Evolutionary conservation across 2,888 invertebrate genomes (phyloP), one percentile per base, ranked within the genome.

Genomic region (Cyrtodaria siliqua): DNA sequence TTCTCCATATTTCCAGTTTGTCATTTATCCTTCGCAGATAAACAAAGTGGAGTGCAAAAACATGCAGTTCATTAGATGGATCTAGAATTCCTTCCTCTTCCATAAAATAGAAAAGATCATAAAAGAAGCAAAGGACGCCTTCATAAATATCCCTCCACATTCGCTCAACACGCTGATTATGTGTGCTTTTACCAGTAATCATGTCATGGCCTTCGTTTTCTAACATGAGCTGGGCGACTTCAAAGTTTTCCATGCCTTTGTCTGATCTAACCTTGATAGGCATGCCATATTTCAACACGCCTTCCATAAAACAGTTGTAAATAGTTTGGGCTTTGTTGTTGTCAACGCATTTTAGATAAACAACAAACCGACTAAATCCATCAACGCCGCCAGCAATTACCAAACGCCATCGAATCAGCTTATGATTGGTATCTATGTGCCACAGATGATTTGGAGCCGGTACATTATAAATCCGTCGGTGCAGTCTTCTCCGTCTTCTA

Each of bases 361-460:
- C 56, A 2, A 71, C 23, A 14, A 71, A 26, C 2, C 75, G 57
- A 29, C 75, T 71, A 40, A 79, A 79, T n/a, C 67, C 74, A 66
- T 79, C 79, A n/a, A 74, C 47, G 2, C 74, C 79, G 6, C 73
- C 79, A 24, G 42, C 38, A 42, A 79, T 74, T 18, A 79, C 57
- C 29, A 79, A 79, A 52, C 63, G 59, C 74, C 70, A 79, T 56
- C 70, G 60, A 23, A 79, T 79, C n/a, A 79, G 42, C 57, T 70
- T 79, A 47, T 74, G 74, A 27, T 79, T 79, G 1, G 61, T 79
- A 44, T 79, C 79, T 18, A 79, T 27, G 53, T 79, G 79, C 70
- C 74, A 74, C n/a, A 74, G 29, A 50, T 69, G 61, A 55, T 79
- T 79, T 26, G 67, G 62, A 23, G 29, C 68, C 1, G 26, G 2